Percentiles rank a stretch among this genome's conserved stretches.
These are phyloP conservation scores for Narcine bancroftii DNA, from an alignment of 2,113 vertebrate species.

Conservation along the genomic window DNA sequence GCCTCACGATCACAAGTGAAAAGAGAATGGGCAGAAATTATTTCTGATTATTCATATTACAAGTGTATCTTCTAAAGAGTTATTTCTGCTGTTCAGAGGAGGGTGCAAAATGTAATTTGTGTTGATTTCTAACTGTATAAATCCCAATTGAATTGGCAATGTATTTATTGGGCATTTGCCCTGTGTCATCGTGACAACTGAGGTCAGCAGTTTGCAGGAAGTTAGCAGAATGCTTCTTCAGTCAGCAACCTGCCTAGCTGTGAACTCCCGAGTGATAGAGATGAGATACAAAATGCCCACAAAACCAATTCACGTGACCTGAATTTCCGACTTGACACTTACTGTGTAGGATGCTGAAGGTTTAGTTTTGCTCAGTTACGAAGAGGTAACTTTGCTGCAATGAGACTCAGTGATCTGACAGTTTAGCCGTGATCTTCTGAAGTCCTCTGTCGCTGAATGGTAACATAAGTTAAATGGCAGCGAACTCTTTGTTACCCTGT, in stretches of 20 bases:
- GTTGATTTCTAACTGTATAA: too few species aligned
- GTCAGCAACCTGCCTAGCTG: not conserved
- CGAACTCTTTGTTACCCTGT: conserved; percentile 47
- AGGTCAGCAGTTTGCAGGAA: not conserved
- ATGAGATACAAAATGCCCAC: not conserved
- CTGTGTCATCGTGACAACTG: not conserved
- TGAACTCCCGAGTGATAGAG: not conserved
- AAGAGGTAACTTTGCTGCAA: conserved; percentile 42
- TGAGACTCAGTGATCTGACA: conserved; percentile 41
- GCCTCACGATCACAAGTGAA: too few species aligned
- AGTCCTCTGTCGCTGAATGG: conserved; percentile 63
- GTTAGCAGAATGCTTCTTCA: not conserved
- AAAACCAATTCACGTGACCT: conserved; percentile 59
- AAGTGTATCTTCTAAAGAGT: too few species aligned
- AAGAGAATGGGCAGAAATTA: too few species aligned
- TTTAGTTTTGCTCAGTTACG: conserved; percentile 42
- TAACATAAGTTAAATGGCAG: conserved; percentile 47
- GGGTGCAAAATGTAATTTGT: too few species aligned
- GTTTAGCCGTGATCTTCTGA: conserved; percentile 44
- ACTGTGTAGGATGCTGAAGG: conserved; percentile 39
- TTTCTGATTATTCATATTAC: too few species aligned
- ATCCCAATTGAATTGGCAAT: too few species aligned
- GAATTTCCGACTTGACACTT: conserved; percentile 60
- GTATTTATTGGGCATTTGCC: too few species aligned
- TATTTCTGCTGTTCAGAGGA: too few species aligned